These are phyloP conservation scores for Andrena bucephala DNA, from an alignment of 2,888 invertebrate genomes.

Conservation along the genomic window DNA sequence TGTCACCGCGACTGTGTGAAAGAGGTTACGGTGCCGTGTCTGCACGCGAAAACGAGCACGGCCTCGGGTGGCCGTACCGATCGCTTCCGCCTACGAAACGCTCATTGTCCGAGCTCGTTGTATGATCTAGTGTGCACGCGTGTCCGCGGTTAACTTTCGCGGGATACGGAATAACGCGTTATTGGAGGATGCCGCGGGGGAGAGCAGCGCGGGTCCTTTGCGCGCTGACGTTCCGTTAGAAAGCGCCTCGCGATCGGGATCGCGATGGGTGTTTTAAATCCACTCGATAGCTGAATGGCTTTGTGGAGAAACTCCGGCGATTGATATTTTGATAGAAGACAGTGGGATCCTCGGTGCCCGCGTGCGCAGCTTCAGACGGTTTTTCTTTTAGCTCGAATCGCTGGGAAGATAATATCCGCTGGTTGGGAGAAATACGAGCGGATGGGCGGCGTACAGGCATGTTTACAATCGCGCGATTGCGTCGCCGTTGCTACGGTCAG, in stretches of 20 bases:
- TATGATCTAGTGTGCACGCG: neutral
- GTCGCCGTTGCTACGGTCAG: slow-evolving; percentile 62
- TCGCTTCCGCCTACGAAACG: slow-evolving; percentile 61
- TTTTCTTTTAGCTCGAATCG: neutral
- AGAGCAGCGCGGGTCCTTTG: slow-evolving; percentile 25
- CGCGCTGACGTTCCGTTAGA: slow-evolving; percentile 24
- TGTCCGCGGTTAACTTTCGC: neutral
- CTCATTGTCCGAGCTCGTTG: slow-evolving; percentile 25
- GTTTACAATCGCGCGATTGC: slow-evolving; percentile 60
- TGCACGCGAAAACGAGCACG: slow-evolving; percentile 27
- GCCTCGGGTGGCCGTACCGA: slow-evolving; percentile 5
- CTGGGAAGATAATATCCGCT: neutral
- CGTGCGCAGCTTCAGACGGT: neutral
- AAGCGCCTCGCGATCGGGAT: slow-evolving; percentile 26
- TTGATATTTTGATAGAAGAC: neutral
- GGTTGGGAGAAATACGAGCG: neutral
- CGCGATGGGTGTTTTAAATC: slow-evolving; percentile 5
- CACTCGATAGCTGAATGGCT: neutral
- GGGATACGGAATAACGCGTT: slow-evolving; percentile 18
- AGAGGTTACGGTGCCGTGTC: slow-evolving; percentile 75
- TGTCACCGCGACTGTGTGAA: slow-evolving; percentile 77
- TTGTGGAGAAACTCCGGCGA: slow-evolving; percentile 27
- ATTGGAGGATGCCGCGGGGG: slow-evolving; percentile 3
- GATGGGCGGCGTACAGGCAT: slow-evolving; percentile 2
- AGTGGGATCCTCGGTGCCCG: too few relatives aligned